These are phyloP conservation scores for Fratercula arctica DNA, from an alignment of 2,797 vertebrate genomes.

Conservation along the genomic window DNA sequence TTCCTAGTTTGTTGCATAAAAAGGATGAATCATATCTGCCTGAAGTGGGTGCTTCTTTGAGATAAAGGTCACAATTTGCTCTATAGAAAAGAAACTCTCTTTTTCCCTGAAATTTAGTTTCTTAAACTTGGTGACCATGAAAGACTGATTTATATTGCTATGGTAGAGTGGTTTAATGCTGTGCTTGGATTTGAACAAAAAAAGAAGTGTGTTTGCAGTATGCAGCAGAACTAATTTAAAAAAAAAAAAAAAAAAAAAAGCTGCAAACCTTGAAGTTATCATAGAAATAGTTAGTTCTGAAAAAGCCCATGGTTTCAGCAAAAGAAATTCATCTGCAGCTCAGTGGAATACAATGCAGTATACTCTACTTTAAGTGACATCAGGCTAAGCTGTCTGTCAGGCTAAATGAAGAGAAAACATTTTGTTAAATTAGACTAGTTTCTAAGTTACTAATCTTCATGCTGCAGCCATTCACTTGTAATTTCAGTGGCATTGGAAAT, in stretches of 20 bases:
- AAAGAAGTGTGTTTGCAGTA: not conserved
- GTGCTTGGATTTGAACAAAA: slow-evolving; percentile 58
- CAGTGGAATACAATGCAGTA: slow-evolving; percentile 1
- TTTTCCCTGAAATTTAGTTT: slow-evolving; percentile 64
- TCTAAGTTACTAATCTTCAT: slow-evolving; percentile 42
- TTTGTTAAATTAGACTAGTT: slow-evolving; percentile 2
- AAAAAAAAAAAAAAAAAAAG: slow-evolving; percentile 3
- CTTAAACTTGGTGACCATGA: slow-evolving; percentile 72
- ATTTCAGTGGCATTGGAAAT: not conserved
- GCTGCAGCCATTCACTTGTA: not conserved
- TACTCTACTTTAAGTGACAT: not conserved
- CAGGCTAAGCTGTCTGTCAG: not conserved
- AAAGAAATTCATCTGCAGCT: not conserved
- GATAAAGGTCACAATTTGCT: slow-evolving; percentile 74
- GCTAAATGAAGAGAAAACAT: not conserved
- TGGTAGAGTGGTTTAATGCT: slow-evolving; percentile 55
- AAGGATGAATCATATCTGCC: slow-evolving; percentile 40
- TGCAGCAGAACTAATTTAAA: slow-evolving; percentile 64
- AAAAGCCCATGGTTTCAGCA: not conserved
- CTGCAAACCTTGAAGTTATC: slow-evolving; percentile 59
- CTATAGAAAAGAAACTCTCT: slow-evolving; percentile 45
- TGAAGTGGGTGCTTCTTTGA: slow-evolving; percentile 55
- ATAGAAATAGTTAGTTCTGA: slow-evolving; percentile 53
- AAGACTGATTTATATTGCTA: slow-evolving; percentile 72
- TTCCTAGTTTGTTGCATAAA: slow-evolving; percentile 7